Evolutionary conservation across 1,140 invertebrate genomes (phyloP).

Genomic region (Neodiprion virginianus): DNA sequence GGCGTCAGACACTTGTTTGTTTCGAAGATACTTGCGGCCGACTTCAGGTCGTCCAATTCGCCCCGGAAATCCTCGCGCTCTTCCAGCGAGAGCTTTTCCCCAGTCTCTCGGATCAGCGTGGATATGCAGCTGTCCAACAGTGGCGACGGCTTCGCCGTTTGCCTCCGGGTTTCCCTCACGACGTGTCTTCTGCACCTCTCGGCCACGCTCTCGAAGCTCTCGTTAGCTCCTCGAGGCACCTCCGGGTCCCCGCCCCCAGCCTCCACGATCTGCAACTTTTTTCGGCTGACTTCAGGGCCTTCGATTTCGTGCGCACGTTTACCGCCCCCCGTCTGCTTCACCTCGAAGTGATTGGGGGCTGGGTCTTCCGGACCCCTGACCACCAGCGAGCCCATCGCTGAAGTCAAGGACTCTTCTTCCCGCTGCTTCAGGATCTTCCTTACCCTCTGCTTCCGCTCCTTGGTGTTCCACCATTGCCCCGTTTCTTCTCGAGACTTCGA

Average conservation of each 20-base stretch:
- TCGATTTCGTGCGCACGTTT: neutral
- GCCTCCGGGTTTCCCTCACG: neutral
- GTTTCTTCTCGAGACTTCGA: slow-evolving; percentile 2
- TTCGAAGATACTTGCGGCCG: neutral
- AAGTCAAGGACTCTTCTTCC: neutral
- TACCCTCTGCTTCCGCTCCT: neutral
- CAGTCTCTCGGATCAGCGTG: neutral
- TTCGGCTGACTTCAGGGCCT: neutral
- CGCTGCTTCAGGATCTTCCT: neutral
- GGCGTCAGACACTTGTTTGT: neutral
- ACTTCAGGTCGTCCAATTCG: neutral
- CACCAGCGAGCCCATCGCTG: neutral
- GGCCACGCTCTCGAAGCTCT: neutral
- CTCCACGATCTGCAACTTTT: neutral
- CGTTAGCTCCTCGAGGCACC: neutral
- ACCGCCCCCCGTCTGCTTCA: neutral
- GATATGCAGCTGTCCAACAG: neutral
- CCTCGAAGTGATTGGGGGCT: too few relatives aligned
- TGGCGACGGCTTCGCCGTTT: neutral
- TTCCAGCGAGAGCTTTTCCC: neutral
- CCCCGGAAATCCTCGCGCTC: neutral
- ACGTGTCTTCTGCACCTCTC: neutral
- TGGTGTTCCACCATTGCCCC: neutral
- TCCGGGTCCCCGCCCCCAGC: neutral
- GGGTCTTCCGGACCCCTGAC: too few relatives aligned